phyloP scores from a whole-genome alignment of 1,140 invertebrate genomes.

The Anthonomus grandis region DNA sequence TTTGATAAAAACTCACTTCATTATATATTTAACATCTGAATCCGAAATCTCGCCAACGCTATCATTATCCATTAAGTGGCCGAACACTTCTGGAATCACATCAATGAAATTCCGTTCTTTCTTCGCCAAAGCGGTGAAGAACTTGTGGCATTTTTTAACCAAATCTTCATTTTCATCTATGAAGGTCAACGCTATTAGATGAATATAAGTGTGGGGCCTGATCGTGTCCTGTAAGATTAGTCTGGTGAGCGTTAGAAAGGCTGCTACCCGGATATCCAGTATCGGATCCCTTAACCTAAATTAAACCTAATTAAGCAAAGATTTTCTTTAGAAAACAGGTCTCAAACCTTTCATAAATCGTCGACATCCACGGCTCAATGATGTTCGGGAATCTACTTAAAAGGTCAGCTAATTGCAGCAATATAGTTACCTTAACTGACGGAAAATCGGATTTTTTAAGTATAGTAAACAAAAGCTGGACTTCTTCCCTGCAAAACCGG shows the following conservation, averaged over 20 bases:
- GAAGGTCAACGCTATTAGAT: constrained; percentile 85
- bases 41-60: constrained; percentile 72
- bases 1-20: constrained; percentile 60
- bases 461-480: constrained; percentile 82
- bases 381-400: constrained; percentile 87
- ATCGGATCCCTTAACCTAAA: constrained; percentile 72
- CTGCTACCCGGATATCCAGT: constrained; percentile 70
- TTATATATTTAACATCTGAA: constrained; percentile 74
- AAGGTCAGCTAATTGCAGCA: constrained; percentile 85
- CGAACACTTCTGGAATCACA: constrained; percentile 91
- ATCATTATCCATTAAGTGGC: constrained; percentile 73
- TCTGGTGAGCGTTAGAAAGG: constrained; percentile 82
- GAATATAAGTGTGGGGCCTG: constrained; percentile 89
- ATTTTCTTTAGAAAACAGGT: too few relatives aligned
- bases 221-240: constrained; percentile 94
- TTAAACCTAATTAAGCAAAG: constrained; percentile 8
- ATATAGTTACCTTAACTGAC: constrained; percentile 73
- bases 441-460: constrained; percentile 73
- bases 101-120: constrained; percentile 93
- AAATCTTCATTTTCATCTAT: constrained; percentile 73
- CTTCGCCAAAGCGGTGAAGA: constrained; percentile 81
- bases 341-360: constrained; percentile 76
- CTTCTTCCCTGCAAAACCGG: constrained; percentile 73
- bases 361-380: constrained; percentile 87
- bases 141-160: constrained; percentile 67